A percentile compares a stretch with the other conserved stretches of the same genome.
Conservation (phyloP, 2,797 vertebrate species). For the Onychomys torridus region DNA sequence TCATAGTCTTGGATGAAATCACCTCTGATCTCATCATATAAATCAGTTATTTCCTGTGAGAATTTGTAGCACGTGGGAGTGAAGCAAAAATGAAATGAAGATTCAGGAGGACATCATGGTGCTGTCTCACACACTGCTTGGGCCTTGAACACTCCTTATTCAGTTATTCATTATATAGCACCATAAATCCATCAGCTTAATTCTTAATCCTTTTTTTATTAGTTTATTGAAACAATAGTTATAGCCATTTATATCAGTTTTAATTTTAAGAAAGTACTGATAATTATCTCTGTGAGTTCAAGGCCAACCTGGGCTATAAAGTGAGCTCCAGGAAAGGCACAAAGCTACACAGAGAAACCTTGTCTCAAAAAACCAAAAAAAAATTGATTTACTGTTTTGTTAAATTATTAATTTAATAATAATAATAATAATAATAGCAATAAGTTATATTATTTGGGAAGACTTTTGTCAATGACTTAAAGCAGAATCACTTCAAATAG, state of each 20-base stretch:
- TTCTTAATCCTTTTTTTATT: background rate
- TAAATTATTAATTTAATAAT: slow-evolving; percentile 18
- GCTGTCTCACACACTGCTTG: background rate
- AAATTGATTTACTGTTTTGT: too few species aligned
- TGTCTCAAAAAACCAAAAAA: too few species aligned
- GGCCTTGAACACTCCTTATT: background rate
- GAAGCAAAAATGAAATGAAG: background rate
- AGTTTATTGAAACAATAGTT: background rate
- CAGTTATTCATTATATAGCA: background rate
- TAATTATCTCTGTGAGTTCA: too few species aligned
- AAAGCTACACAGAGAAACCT: too few species aligned
- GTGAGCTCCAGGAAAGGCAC: too few species aligned
- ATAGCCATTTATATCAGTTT: background rate
- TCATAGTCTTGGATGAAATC: background rate
- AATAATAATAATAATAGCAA: background rate
- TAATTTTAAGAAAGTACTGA: background rate
- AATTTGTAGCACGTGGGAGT: rapidly evolving
- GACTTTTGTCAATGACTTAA: slow-evolving; percentile 4
- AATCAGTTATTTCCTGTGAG: background rate
- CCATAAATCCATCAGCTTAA: background rate
- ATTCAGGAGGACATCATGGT: background rate
- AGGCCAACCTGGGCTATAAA: too few species aligned
- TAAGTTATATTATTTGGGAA: background rate
- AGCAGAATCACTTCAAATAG: slow-evolving; percentile 34
- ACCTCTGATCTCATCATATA: background rate